Evolutionary conservation across 1,140 invertebrate genomes (phyloP).

Genomic region (Panagrolaimus sp.): DNA sequence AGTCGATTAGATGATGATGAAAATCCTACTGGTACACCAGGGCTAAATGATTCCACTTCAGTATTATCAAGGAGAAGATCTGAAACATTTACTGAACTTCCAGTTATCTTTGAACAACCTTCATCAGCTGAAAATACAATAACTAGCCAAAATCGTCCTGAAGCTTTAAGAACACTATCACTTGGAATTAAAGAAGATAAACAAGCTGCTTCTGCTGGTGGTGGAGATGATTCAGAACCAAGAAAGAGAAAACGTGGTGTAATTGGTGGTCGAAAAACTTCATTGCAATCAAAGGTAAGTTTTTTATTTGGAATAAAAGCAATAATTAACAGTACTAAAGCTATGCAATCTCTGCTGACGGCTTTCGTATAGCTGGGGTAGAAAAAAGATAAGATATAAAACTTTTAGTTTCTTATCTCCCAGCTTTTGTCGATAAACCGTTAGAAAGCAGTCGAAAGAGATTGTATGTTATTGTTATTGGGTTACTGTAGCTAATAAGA

Average conservation of each 20-base stretch:
- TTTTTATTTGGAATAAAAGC: too few relatives aligned
- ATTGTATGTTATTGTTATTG: too few relatives aligned
- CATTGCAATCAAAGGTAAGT: neutral
- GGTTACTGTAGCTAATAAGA: neutral
- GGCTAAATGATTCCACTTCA: neutral
- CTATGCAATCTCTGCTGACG: too few relatives aligned
- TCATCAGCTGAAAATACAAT: neutral
- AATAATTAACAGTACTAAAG: too few relatives aligned
- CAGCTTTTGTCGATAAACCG: too few relatives aligned
- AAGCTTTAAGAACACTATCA: neutral
- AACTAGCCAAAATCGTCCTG: slow-evolving; percentile 1
- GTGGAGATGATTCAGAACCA: neutral
- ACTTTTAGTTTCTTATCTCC: too few relatives aligned
- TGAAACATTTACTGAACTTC: slow-evolving; percentile 29
- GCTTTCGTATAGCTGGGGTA: too few relatives aligned
- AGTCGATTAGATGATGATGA: neutral
- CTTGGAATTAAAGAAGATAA: too few relatives aligned
- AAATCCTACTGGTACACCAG: neutral
- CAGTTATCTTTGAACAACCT: slow-evolving; percentile 25
- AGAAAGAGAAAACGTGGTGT: neutral
- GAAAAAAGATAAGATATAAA: too few relatives aligned
- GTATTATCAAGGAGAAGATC: slow-evolving; percentile 15
- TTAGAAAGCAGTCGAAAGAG: too few relatives aligned
- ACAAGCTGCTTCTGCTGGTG: too few relatives aligned
- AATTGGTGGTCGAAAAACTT: neutral